Base-by-base conservation (phyloP, 2,113 vertebrate species). In the Sphaerodactylus townsendi region DNA sequence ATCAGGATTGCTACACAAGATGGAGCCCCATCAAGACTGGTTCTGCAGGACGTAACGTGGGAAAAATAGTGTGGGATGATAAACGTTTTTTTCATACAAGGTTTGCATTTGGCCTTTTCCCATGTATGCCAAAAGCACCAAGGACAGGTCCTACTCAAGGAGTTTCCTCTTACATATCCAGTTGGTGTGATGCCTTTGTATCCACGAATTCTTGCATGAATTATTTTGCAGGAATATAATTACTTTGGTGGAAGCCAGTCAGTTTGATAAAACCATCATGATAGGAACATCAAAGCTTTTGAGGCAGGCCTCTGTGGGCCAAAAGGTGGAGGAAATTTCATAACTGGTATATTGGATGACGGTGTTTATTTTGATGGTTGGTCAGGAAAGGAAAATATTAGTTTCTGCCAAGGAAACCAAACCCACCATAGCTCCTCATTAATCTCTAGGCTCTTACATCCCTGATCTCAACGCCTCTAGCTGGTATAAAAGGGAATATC, bases 401-500 rank as follows among this genome's bases (percentile, higher is more conserved):
- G n/a, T 76, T 76, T 30, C 48, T 76, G 14, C 73, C 23, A 91
- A 87, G 88, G 88, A 66, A 91, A 79, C 88, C 90, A 90, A 93
- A 89, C 87, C 86, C 83, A 70, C 82, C 75, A 86, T 62, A 86
- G 91, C 80, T 86, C 81, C 85, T 81, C 70, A 74, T 53, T 91
- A 91, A 93, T 91, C 64, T 66, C 64, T 33, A 90, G 83, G 68
- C 44, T 30, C 69, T 56, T 46, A 66, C 75, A 64, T 44, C 82
- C 81, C 87, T 89, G 88, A 92, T 68, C 72, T 70, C 86, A 72
- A 41, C 25, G 79, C 39, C 11, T 17, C 56, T 56, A 79, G 21
- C 33, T 71, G 48, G 83, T 94, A 93, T 90, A 94, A 93, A 66
- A 88, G 87, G 59, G 53, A 71, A 64, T 74, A 53, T 66, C 30